phyloP scores from a whole-genome alignment of 2,888 invertebrate species.

The Scaptomyza polygonia region DNA sequence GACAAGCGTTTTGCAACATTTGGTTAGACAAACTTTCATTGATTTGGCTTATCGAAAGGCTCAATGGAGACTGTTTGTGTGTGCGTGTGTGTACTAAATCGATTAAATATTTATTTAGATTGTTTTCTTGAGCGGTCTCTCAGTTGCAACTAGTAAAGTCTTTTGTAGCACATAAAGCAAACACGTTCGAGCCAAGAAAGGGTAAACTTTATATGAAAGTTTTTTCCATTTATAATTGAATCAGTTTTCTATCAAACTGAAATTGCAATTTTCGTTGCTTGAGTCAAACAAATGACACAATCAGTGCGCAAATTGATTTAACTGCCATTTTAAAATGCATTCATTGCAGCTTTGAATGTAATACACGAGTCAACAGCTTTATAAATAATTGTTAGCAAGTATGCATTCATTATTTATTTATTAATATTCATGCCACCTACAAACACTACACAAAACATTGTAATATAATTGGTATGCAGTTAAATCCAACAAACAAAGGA shows the following conservation, averaged over 20 bases:
- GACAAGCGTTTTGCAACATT: conserved; percentile 36
- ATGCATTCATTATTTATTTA: conserved; percentile 23
- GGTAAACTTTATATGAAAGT: neutral
- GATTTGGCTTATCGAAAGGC: conserved; percentile 50
- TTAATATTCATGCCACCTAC: conserved; percentile 3
- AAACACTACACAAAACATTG: neutral
- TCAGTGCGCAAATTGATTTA: neutral
- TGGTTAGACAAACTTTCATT: conserved; percentile 53
- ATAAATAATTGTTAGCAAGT: conserved; percentile 26
- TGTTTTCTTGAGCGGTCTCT: conserved; percentile 11
- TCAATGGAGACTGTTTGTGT: too few species aligned
- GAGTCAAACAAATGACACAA: conserved; percentile 4
- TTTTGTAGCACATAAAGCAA: conserved; percentile 7
- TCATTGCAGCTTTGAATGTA: conserved; percentile 5
- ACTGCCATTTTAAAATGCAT: conserved; percentile 15
- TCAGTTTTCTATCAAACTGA: neutral
- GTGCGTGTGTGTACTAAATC: conserved; percentile 28
- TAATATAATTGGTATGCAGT: conserved; percentile 17
- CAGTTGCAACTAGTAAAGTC: neutral
- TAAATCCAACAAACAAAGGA: conserved; percentile 9
- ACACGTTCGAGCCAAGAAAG: neutral
- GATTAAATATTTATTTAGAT: conserved; percentile 35
- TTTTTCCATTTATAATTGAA: neutral
- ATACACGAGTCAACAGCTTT: conserved; percentile 18
- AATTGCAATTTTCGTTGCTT: neutral